Evolutionary conservation across 2,888 invertebrate genomes (phyloP).

Genomic region (Kryphioiulus occultus): DNA sequence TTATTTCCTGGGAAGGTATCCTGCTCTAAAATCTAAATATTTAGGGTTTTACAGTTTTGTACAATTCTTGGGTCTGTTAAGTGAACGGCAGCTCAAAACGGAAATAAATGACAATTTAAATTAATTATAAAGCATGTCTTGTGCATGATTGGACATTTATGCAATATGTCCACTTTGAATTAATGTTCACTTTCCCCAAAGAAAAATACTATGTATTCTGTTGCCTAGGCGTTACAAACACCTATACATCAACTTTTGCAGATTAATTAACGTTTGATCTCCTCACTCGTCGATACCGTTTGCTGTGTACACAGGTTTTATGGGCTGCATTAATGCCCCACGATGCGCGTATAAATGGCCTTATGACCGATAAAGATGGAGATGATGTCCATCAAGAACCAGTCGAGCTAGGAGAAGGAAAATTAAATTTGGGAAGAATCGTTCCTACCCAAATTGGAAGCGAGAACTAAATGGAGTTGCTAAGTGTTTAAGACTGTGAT

Average conservation of each 20-base stretch:
- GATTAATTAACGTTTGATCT: constrained; percentile 22
- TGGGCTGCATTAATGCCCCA: neutral
- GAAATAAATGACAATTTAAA: no score
- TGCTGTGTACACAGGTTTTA: constrained; percentile 12
- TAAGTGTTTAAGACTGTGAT: constrained; percentile 15
- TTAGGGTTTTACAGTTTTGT: no score
- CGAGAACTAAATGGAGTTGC: constrained; percentile 10
- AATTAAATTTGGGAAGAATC: neutral
- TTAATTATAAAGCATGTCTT: no score
- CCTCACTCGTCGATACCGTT: neutral
- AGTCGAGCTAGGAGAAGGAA: neutral
- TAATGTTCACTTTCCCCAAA: no score
- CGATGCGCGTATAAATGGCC: constrained; percentile 4
- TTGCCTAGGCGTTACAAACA: neutral
- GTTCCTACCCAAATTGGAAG: neutral
- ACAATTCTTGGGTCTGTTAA: no score
- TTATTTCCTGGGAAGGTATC: no score
- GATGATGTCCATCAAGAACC: neutral
- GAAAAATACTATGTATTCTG: neutral
- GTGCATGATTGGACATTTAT: no score
- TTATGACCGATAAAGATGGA: constrained; percentile 15
- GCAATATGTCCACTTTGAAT: no score
- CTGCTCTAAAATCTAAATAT: no score
- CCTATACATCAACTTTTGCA: neutral
- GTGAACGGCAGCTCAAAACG: no score